Percentiles rank a stretch among this genome's conserved stretches.
Conservation (phyloP, 1,140 invertebrate genomes). For the Solenopsis fugax region DNA sequence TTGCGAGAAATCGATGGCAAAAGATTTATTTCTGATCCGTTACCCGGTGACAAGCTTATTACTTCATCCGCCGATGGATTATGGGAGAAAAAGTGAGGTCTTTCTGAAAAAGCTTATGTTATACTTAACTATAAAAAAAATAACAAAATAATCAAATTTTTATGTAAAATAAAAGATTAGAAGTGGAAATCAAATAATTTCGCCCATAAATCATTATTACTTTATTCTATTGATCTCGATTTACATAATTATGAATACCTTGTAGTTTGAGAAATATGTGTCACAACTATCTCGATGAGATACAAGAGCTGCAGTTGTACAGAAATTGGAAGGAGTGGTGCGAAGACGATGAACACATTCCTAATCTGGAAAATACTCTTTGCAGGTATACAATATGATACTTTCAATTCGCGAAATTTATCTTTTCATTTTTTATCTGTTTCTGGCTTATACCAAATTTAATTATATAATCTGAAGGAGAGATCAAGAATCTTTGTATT, state of each 20-base stretch:
- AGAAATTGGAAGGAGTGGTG: conserved; percentile 78
- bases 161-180: background rate
- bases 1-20: conserved; percentile 78
- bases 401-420: background rate
- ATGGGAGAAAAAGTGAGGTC: conserved; percentile 78
- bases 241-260: background rate
- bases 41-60: conserved; percentile 76
- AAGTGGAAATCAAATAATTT: background rate
- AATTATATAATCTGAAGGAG: background rate
- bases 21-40: conserved; percentile 75
- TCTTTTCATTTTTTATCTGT: background rate
- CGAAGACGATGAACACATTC: conserved; percentile 41
- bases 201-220: background rate
- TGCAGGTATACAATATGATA: conserved; percentile 74
- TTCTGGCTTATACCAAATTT: background rate
- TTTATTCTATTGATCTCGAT: background rate
- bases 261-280: conserved; percentile 79
- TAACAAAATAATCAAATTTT: background rate
- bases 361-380: conserved; percentile 71
- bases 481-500: background rate
- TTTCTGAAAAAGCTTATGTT: background rate
- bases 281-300: conserved; percentile 77
- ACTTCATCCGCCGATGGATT: conserved; percentile 75
- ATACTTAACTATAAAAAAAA: background rate
- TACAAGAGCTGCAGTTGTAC: conserved; percentile 75